A percentile compares a stretch with the other conserved stretches of the same genome.
Conservation (phyloP, 2,888 invertebrate species). For the Eumacrocentrus americanus region DNA sequence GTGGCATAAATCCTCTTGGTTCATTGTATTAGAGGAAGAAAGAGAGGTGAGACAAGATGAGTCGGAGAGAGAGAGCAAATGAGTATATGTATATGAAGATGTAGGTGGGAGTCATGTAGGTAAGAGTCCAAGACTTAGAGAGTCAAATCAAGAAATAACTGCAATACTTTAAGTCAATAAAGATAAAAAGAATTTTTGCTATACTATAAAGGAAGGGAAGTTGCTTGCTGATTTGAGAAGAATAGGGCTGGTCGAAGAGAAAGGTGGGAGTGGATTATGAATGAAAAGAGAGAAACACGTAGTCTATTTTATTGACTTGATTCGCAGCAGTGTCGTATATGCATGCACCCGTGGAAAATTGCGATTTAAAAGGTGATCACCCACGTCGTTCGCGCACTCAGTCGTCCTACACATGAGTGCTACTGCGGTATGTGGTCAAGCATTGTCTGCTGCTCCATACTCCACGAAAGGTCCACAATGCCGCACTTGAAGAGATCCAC, state of each 20-base stretch:
- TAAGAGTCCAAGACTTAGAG: not conserved
- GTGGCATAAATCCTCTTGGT: constrained; percentile 51
- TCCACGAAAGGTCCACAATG: too few relatives aligned
- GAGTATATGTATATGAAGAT: constrained; percentile 21
- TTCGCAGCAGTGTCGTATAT: constrained; percentile 18
- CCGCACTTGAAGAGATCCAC: too few relatives aligned
- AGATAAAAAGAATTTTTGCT: too few relatives aligned
- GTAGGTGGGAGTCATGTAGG: constrained; percentile 3
- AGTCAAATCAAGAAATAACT: constrained; percentile 6
- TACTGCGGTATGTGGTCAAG: not conserved
- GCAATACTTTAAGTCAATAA: too few relatives aligned
- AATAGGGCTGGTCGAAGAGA: not conserved
- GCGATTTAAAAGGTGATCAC: constrained; percentile 43
- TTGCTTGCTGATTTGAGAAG: not conserved
- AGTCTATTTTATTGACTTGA: constrained; percentile 1
- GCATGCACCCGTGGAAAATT: constrained; percentile 45
- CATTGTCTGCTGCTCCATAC: not conserved
- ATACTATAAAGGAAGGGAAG: not conserved
- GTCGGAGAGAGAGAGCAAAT: constrained; percentile 38
- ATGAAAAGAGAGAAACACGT: not conserved
- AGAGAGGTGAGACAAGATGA: constrained; percentile 50
- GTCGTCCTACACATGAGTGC: not conserved
- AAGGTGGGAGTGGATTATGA: not conserved
- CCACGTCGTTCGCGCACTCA: constrained; percentile 4
- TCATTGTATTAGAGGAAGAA: constrained; percentile 51